Evolutionary conservation across 2,113 vertebrate species (phyloP).

Genomic region (Telmatochromis brichardi): DNA sequence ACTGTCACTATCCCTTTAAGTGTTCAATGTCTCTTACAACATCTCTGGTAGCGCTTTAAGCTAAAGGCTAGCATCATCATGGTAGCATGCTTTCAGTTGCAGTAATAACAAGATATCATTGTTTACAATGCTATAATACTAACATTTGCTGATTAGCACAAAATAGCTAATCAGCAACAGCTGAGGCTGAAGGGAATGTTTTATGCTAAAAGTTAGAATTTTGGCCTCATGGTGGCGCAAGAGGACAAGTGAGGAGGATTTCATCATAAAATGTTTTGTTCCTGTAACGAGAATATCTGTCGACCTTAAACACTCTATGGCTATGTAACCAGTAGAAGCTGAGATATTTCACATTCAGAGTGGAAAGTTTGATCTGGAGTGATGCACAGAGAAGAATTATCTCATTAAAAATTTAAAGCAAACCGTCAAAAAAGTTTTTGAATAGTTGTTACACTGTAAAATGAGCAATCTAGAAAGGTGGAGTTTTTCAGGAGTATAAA

Average conservation of each 20-base stretch:
- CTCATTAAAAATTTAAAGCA: background rate
- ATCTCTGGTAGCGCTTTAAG: background rate
- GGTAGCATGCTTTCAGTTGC: background rate
- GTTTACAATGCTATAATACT: background rate
- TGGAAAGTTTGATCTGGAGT: background rate
- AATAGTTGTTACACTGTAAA: background rate
- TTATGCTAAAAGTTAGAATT: background rate
- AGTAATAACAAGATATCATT: background rate
- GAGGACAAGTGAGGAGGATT: background rate
- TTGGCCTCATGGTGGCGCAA: background rate
- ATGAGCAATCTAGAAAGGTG: background rate
- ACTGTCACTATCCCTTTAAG: background rate
- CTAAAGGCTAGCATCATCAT: background rate
- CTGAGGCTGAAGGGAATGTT: background rate
- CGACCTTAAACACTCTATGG: background rate
- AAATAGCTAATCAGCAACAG: background rate
- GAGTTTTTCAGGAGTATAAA: background rate
- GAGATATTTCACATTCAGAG: background rate
- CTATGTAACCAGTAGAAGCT: background rate
- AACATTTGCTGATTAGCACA: background rate
- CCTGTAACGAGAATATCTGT: background rate
- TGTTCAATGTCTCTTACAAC: background rate
- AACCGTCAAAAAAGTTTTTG: fast-evolving
- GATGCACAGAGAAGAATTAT: background rate
- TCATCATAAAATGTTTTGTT: background rate